These are phyloP conservation scores for Elymnias hypermnestra DNA, from an alignment of 1,140 invertebrate genomes.

Conservation along the genomic window DNA sequence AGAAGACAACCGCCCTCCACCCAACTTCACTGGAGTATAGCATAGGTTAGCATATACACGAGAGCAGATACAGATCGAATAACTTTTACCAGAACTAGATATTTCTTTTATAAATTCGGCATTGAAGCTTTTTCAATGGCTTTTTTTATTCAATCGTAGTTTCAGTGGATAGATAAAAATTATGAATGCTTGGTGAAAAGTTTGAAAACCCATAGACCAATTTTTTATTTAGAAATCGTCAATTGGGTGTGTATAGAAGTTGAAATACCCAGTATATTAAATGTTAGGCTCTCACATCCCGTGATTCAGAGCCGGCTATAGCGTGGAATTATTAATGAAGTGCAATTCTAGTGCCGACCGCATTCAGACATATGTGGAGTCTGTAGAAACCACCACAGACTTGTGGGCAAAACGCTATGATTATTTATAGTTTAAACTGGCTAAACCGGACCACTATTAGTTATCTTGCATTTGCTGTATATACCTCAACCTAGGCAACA, in stretches of 20 bases:
- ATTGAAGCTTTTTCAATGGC: too few species aligned
- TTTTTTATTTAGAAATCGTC: background rate
- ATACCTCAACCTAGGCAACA: too few species aligned
- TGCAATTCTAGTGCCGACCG: conserved; percentile 29
- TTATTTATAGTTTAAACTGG: background rate
- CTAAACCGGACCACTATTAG: too few species aligned
- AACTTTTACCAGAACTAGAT: too few species aligned
- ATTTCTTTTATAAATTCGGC: too few species aligned
- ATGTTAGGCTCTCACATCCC: conserved; percentile 17
- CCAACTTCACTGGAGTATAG: too few species aligned
- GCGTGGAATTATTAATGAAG: conserved; percentile 46
- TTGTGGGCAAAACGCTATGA: conserved; percentile 9
- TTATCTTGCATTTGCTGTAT: too few species aligned
- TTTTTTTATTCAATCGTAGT: too few species aligned
- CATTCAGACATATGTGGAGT: conserved; percentile 30
- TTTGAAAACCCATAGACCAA: background rate
- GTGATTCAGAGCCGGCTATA: conserved; percentile 29
- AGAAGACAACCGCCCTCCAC: too few species aligned
- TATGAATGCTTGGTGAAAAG: background rate
- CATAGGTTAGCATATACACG: too few species aligned
- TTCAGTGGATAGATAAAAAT: background rate
- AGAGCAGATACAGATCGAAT: too few species aligned
- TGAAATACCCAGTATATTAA: conserved; percentile 21
- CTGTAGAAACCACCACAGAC: conserved; percentile 1
- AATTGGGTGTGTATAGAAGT: conserved; percentile 3